Base-by-base conservation (phyloP, 1,140 invertebrate species). In the Sitobion miscanthi region DNA sequence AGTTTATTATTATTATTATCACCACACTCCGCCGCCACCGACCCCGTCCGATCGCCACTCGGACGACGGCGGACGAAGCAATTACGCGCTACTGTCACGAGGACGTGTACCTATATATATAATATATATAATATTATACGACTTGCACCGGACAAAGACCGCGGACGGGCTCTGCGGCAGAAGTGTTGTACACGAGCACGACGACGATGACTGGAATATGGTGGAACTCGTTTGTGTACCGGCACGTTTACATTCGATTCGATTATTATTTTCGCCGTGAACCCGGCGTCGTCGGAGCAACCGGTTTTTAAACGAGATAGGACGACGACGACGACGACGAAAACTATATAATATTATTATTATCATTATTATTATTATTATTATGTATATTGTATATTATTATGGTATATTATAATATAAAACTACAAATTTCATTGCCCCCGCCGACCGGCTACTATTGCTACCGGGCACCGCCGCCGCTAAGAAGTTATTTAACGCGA, bases 261-360 rank as follows among this genome's bases (percentile, higher is more conserved):
- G 88, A 89, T 57, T 89, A 89, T 89, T 89, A 89, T 89, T 89
- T 89, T 89, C 88, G 88, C 88, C 45, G 85, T 86, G 85, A 86
- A 86, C 85, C 21, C 88, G 49, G 45, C 11, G 85, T 85, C 38
- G n/a, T 17, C 49, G 7, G n/a, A 20, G 45, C 86, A 57, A 89
- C 88, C 88, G 88, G 88, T 89, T 89, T 38, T 57, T 89, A 89
- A 77, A 57, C 88, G 88, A 89, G 88, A 89, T 25, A 25, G 35
- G 52, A 49, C 86, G 25, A 86, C 45, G 23, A 49, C 86, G 25
- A 86, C 45, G 23, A 89, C 87, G 49, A 23, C 20, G 49, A 57
- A 42, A 57, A 57, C 35, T 42, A 57, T 54, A 89, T 57, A 89
- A 57, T 57, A 89, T 62, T 62, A 62, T 62, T 62, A 62, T 62